Evolutionary conservation across 2,888 invertebrate species (phyloP).

Genomic region (Mimumesa dahlbomi): DNA sequence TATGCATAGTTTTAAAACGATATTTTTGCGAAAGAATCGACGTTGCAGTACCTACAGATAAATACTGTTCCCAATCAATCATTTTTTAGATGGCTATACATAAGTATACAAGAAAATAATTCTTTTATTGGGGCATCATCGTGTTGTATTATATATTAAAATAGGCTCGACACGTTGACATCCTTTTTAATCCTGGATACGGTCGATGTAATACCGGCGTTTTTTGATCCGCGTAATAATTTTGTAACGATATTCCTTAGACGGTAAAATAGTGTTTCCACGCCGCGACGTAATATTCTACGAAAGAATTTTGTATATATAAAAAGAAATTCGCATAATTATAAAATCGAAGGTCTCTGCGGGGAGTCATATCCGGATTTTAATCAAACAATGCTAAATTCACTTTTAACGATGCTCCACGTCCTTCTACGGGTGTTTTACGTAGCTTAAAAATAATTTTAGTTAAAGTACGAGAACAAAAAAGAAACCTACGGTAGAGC

Average conservation of each 20-base stretch:
- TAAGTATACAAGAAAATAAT: constrained; percentile 36
- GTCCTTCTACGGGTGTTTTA: constrained; percentile 12
- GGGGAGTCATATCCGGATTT: constrained; percentile 23
- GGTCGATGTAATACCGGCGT: constrained; percentile 17
- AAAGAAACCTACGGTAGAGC: constrained; percentile 1
- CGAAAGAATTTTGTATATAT: constrained; percentile 41
- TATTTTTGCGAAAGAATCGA: constrained; percentile 59
- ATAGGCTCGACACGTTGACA: constrained; percentile 39
- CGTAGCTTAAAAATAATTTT: constrained; percentile 8
- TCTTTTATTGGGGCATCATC: constrained; percentile 48
- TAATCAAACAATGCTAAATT: constrained; percentile 13
- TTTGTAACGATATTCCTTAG: constrained; percentile 53
- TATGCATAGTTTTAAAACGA: constrained; percentile 55
- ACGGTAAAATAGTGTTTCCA: constrained; percentile 31
- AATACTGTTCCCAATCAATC: constrained; percentile 38
- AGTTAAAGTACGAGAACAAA: too few species aligned
- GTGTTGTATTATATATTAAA: constrained; percentile 33
- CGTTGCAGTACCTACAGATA: constrained; percentile 43
- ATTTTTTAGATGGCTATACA: constrained; percentile 59
- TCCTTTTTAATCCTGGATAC: constrained; percentile 47
- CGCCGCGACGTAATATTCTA: constrained; percentile 30
- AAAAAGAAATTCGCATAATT: constrained; percentile 20
- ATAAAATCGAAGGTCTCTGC: constrained; percentile 17
- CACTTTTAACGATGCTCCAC: constrained; percentile 25
- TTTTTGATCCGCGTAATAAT: constrained; percentile 54